A percentile compares a stretch with the other conserved stretches of the same genome.
phyloP scores from a whole-genome alignment of 2,797 vertebrate genomes.

The Sebastes minor region DNA sequence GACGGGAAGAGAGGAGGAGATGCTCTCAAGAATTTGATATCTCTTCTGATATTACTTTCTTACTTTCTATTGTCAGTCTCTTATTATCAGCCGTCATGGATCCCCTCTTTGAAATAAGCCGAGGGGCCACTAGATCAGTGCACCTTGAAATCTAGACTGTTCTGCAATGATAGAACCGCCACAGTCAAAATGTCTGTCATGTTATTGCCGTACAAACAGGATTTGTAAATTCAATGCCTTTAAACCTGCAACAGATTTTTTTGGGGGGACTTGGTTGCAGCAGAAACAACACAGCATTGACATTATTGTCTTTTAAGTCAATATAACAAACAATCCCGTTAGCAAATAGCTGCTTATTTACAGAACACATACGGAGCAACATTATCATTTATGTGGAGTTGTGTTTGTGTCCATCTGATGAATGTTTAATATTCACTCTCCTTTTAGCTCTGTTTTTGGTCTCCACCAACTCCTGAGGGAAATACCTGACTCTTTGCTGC shows the following conservation, averaged over 20 bases:
- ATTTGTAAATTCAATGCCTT: neutral
- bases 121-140: neutral
- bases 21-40: conserved; percentile 4
- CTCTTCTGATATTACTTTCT: conserved; percentile 5
- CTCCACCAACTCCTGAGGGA: neutral
- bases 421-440: neutral
- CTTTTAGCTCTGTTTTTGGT: neutral
- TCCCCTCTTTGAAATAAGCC: neutral
- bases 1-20: neutral
- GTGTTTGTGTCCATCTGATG: neutral
- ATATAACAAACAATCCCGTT: neutral
- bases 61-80: neutral
- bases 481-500: neutral
- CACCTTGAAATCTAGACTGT: neutral
- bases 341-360: neutral
- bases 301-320: neutral
- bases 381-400: neutral
- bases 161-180: too few relatives aligned
- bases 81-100: conserved; percentile 9
- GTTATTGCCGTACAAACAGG: too few relatives aligned
- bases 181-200: too few relatives aligned
- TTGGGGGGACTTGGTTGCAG: neutral
- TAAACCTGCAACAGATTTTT: neutral
- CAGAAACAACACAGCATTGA: neutral
- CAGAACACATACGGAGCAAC: neutral